Conservation (phyloP, 1,140 invertebrate species). For the Phocides pigmalion region DNA sequence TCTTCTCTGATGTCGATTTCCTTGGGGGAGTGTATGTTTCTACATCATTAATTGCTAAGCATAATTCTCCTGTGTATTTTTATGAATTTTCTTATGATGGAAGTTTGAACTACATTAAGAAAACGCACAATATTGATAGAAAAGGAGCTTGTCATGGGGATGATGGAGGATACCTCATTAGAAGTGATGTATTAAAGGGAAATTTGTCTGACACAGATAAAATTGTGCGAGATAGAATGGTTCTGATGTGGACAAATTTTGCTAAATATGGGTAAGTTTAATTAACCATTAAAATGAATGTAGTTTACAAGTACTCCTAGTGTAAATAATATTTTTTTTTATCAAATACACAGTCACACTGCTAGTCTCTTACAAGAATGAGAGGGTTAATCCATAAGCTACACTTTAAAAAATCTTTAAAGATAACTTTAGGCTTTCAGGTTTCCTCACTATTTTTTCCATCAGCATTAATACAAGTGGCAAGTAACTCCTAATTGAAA, state of each 20-base stretch:
- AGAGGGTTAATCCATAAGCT: no score
- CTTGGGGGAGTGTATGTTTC: constrained; percentile 66
- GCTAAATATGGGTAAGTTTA: constrained; percentile 77
- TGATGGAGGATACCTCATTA: constrained; percentile 70
- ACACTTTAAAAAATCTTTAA: constrained; percentile 6
- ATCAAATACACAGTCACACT: no score
- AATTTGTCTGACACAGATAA: constrained; percentile 59
- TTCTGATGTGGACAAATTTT: constrained; percentile 82
- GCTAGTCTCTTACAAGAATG: no score
- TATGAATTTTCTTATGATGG: constrained; percentile 78
- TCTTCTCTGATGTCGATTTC: constrained; percentile 74
- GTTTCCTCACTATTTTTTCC: no score
- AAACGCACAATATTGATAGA: constrained; percentile 52
- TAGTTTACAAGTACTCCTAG: no score
- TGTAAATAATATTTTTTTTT: no score
- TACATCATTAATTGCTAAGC: constrained; percentile 59
- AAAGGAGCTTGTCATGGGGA: constrained; percentile 73
- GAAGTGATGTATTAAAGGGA: constrained; percentile 45
- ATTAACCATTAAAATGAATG: no score
- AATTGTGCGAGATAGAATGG: constrained; percentile 63
- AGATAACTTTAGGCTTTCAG: background rate
- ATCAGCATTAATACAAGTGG: no score
- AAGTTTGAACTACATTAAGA: constrained; percentile 70
- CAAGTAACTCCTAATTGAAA: no score
- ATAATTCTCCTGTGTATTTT: constrained; percentile 67